Evolutionary conservation across 2,888 invertebrate genomes (phyloP), one percentile per base, ranked within the genome.

Genomic region (Amiota mariae): DNA sequence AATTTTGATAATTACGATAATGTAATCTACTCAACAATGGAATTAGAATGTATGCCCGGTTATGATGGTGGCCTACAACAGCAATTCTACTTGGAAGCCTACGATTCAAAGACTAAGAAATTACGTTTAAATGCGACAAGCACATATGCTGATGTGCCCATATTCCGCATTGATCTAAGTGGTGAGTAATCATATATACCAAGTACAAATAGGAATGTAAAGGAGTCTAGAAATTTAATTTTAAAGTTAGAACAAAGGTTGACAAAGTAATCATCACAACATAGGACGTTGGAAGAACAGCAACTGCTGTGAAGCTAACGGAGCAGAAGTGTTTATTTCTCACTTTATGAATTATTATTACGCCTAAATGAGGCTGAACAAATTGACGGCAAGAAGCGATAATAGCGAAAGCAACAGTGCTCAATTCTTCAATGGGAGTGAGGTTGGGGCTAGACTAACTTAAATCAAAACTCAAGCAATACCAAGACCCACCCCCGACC

Each of bases 51-150:
- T 89, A 93, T 95, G 75, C 93, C 95, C 0, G 97, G 97, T 63
- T 96, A 96, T 89, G 96, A 97, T 86, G 97, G 97, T 1, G 97
- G 97, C 0, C 92, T 97, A 74, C 95, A 95, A 59, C 97, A 97
- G 89, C 93, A 93, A 77, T 97, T 97, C 90, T 91, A 95, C 71
- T 90, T 97, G 74, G 96, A 97, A 89, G 96, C 96, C 0, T 93
- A 95, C 83, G 96, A 96, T 82, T 94, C 94, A 0, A 90, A 92
- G 81, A 94, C 94, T 18, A 94, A 94, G 85, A 92, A 92, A 77
- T 90, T 95, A 51, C 91, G 94, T 72, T 91, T 95, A 77, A 95
- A 95, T 87, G 91, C 93, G 79, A 93, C 93, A 79, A 94, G 94
- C 81, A 88, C 91, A 56, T 90, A 90, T 76, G 90, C 91, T 77